Evolutionary conservation across 2,888 invertebrate species (phyloP), one percentile per base, ranked within the genome.

Genomic region (Lasioglossum calceatum): DNA sequence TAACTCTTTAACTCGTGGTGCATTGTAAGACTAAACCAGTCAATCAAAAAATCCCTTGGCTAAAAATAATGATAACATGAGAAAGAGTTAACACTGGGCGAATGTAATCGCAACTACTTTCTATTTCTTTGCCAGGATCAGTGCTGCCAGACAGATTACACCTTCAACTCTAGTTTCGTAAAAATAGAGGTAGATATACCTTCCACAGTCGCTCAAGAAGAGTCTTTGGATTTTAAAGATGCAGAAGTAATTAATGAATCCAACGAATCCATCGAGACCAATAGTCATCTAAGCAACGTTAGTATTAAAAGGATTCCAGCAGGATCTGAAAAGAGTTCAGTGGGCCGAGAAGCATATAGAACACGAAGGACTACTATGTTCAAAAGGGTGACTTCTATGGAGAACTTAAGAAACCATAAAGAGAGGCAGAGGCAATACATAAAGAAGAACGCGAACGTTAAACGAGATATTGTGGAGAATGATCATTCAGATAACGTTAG

Each of bases 321-420:
- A 36, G 75, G 79, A 42, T 84, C 80, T 16, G 89, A 90, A 2
- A 91, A 87, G 64, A 58, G 44, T 39, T 5, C 70, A 23, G 39
- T 36, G 4, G 92, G 89, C 58, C 90, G 76, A 27, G 92, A 93
- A 67, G 72, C 81, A 14, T 86, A 85, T 44, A 89, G 92, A 80
- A 88, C 93, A 2, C 89, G 92, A 70, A 91, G 92, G 82, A 81
- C 91, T 42, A 86, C 91, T 0, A 87, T 92, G 84, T 94, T 94
- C 32, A 93, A 93, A 47, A 88, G 92, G 80, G 89, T 93, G 23
- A 94, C 94, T 0, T 94, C 94, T 1, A 93, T 94, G 84, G 93
- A 94, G 81, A 93, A 92, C 85, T 89, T 94, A 72, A 93, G 88
- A 75, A 93, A 91, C 84, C 82, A 92, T 64, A 94, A 93, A 82